phyloP scores from a whole-genome alignment of 2,113 vertebrate genomes.

The Isurus oxyrinchus region DNA sequence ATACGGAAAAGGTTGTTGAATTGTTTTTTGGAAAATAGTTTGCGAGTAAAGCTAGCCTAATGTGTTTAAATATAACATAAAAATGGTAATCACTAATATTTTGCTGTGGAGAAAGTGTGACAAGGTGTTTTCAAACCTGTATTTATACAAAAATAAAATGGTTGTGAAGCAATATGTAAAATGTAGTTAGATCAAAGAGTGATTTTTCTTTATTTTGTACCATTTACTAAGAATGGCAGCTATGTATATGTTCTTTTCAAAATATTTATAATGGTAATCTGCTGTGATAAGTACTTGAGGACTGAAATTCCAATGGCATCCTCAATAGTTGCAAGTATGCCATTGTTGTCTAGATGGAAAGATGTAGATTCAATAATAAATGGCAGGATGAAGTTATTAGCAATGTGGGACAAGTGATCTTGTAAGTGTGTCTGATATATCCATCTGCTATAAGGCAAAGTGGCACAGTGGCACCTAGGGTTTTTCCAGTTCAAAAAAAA shows the following conservation, averaged over 20 bases:
- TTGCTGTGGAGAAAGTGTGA: not conserved
- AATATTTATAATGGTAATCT: not conserved
- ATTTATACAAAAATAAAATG: not conserved
- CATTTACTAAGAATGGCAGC: not conserved
- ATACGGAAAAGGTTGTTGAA: not conserved
- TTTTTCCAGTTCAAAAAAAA: not conserved
- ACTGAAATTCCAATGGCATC: not conserved
- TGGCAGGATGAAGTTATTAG: not conserved
- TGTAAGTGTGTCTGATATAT: not conserved
- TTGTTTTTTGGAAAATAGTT: not conserved
- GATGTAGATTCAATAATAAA: not conserved
- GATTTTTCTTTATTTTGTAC: not conserved
- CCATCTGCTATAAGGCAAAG: not conserved
- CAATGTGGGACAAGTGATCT: not conserved
- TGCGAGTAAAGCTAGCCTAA: not conserved
- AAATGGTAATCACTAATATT: not conserved
- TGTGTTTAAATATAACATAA: not conserved
- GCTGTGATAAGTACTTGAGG: not conserved
- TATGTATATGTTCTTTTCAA: not conserved
- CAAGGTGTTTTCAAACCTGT: not conserved
- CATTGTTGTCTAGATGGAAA: not conserved
- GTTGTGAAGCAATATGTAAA: not conserved
- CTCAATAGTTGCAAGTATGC: not conserved
- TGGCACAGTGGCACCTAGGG: not conserved
- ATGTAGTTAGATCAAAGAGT: not conserved